A percentile compares a stretch with the other conserved stretches of the same genome.
These are phyloP conservation scores for Chydorus sphaericus DNA, from an alignment of 2,888 invertebrate species.

Conservation along the genomic window DNA sequence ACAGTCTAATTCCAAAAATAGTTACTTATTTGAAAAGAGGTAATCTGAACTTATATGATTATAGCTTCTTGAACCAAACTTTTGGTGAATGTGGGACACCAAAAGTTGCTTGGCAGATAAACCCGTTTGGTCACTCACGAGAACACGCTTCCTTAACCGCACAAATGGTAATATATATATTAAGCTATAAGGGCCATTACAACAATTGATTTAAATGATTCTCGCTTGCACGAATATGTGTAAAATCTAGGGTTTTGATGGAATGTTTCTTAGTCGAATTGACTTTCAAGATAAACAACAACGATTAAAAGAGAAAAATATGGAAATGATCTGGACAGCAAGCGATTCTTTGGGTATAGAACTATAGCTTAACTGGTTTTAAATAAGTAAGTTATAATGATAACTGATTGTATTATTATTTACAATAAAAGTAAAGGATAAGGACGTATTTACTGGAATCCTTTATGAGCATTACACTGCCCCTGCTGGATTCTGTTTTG, in stretches of 20 bases:
- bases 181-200: too few relatives aligned
- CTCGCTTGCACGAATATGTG: too few relatives aligned
- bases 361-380: neutral
- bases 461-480: too few relatives aligned
- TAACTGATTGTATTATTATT: too few relatives aligned
- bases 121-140: constrained; percentile 65
- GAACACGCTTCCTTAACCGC: constrained; percentile 45
- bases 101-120: constrained; percentile 69
- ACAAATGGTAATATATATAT: too few relatives aligned
- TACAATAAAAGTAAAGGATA: too few relatives aligned
- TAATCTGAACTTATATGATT: constrained; percentile 15
- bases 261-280: constrained; percentile 32
- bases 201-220: too few relatives aligned
- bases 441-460: too few relatives aligned
- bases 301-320: constrained; percentile 2
- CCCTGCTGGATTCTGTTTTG: too few relatives aligned
- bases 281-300: constrained; percentile 29
- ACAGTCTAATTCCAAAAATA: neutral
- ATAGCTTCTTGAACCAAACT: constrained; percentile 42
- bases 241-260: constrained; percentile 40
- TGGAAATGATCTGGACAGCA: constrained; percentile 31
- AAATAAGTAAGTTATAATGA: too few relatives aligned
- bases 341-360: constrained; percentile 13
- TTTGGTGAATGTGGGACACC: constrained; percentile 60
- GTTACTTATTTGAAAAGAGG: neutral